Percentiles rank a stretch among this genome's conserved stretches.
Evolutionary conservation across 2,888 invertebrate genomes (phyloP).

Genomic region (Erebia palarica): DNA sequence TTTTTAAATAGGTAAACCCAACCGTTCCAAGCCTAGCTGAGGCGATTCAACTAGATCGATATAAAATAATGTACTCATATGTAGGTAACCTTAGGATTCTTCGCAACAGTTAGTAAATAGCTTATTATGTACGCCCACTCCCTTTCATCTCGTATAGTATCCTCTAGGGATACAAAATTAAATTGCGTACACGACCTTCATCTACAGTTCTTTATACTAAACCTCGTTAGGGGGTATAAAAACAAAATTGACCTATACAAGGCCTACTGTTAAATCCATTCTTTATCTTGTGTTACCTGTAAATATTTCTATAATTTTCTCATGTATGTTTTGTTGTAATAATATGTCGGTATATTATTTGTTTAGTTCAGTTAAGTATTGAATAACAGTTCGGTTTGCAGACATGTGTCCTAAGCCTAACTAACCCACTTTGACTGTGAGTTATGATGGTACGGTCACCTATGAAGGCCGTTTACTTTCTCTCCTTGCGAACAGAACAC

Average conservation of each 20-base stretch:
- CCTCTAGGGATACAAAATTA: constrained; percentile 59
- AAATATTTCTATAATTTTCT: background rate
- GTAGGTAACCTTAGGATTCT: no score
- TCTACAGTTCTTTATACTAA: constrained; percentile 32
- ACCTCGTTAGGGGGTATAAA: background rate
- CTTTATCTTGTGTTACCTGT: background rate
- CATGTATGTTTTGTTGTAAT: background rate
- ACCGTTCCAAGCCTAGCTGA: no score
- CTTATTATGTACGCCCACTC: constrained; percentile 45
- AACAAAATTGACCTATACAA: background rate
- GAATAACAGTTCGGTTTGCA: background rate
- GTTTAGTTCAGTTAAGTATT: background rate
- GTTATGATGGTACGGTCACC: background rate
- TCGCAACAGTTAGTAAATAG: background rate
- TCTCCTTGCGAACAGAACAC: constrained; percentile 8
- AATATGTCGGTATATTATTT: background rate
- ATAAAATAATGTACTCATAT: no score
- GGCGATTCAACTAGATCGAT: no score
- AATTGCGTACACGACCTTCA: constrained; percentile 56
- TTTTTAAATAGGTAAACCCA: no score
- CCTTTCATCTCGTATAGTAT: constrained; percentile 52
- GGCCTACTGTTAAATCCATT: background rate
- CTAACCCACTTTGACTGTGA: background rate
- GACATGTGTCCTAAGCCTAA: background rate
- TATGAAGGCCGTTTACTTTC: background rate